Percentiles rank a stretch among this genome's conserved stretches.
Conservation (phyloP, 2,113 vertebrate genomes). For the Zootoca vivipara region DNA sequence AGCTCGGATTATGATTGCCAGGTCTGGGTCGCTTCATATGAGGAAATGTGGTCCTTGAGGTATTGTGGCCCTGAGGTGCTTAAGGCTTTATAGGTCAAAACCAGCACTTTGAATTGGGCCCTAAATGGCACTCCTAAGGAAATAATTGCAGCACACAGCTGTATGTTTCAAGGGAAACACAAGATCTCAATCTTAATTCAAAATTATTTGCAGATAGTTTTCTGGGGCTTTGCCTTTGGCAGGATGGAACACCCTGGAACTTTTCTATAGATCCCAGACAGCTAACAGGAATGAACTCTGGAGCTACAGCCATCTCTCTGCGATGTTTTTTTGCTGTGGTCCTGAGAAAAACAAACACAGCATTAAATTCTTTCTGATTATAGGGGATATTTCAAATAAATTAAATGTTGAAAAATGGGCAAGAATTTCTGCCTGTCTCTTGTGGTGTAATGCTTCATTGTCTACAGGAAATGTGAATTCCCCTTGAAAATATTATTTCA, state of each 20-base stretch:
- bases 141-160: neutral
- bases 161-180: neutral
- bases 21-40: too few relatives aligned
- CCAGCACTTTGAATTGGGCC: too few relatives aligned
- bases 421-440: conserved; percentile 20
- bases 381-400: conserved; percentile 26
- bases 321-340: neutral
- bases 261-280: neutral
- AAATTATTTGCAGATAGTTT: neutral
- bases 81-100: too few relatives aligned
- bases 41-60: too few relatives aligned
- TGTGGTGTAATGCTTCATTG: conserved; percentile 43
- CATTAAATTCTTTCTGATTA: conserved; percentile 9
- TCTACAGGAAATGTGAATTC: conserved; percentile 26
- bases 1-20: too few relatives aligned
- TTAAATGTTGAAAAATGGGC: conserved; percentile 31
- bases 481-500: conserved; percentile 37
- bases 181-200: neutral
- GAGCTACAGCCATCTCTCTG: neutral
- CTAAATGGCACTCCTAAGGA: neutral
- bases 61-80: too few relatives aligned
- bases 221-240: neutral
- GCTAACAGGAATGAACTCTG: neutral
- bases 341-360: conserved; percentile 42
- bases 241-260: neutral